A percentile compares a stretch with the other conserved stretches of the same genome.
These are phyloP conservation scores for Microchirus variegatus DNA, from an alignment of 2,797 vertebrate species.

Conservation along the genomic window DNA sequence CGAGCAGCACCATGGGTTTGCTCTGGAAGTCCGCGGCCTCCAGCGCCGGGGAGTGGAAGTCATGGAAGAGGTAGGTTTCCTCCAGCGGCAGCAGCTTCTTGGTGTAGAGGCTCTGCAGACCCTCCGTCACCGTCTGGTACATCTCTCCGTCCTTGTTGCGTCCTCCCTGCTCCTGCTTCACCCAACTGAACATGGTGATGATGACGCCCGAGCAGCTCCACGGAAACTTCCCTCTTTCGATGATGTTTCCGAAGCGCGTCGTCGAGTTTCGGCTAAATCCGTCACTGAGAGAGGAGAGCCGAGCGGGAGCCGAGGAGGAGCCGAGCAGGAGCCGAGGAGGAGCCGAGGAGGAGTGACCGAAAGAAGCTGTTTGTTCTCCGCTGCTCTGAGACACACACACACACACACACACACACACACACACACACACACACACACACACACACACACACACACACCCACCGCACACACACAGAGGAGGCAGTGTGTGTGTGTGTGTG, in stretches of 20 bases:
- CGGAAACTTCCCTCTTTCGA: slow-evolving; percentile 61
- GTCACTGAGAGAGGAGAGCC: not conserved
- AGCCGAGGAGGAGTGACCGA: not conserved
- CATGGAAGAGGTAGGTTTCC: slow-evolving; percentile 94
- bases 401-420: slow-evolving; percentile 32
- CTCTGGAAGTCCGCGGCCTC: slow-evolving; percentile 96
- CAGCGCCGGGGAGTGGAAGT: slow-evolving; percentile 95
- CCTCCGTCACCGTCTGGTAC: slow-evolving; percentile 93
- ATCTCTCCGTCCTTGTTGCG: slow-evolving; percentile 85
- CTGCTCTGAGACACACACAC: slow-evolving; percentile 8
- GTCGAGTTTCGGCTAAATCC: not conserved
- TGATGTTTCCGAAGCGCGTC: slow-evolving; percentile 17
- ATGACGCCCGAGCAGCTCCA: not conserved
- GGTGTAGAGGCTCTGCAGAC: slow-evolving; percentile 88
- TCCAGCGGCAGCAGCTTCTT: slow-evolving; percentile 94
- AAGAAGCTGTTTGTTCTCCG: not conserved
- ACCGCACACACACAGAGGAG: slow-evolving; percentile 25
- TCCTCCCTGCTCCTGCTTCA: slow-evolving; percentile 88
- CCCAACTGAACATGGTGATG: slow-evolving; percentile 91
- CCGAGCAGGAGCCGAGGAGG: too few relatives aligned
- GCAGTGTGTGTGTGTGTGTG: slow-evolving; percentile 30
- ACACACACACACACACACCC: slow-evolving; percentile 22
- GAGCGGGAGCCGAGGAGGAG: not conserved
- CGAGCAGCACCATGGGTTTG: slow-evolving; percentile 95
- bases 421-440: slow-evolving; percentile 20